Evolutionary conservation across 2,113 vertebrate genomes (phyloP).

Genomic region (Nothocercus julius): DNA sequence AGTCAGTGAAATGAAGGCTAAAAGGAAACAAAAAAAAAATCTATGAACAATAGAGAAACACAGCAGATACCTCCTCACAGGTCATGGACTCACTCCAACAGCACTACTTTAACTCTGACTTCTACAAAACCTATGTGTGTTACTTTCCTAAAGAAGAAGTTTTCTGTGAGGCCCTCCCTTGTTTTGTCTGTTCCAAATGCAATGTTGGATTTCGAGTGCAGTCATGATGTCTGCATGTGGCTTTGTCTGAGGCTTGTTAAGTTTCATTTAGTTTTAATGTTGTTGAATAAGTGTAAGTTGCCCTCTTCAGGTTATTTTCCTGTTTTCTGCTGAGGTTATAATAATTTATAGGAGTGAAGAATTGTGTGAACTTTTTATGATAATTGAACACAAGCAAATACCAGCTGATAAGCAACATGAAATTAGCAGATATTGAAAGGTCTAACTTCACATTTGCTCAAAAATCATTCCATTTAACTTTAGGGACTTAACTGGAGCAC

Average conservation of each 20-base stretch:
- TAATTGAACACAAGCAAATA: not conserved
- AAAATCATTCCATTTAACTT: not conserved
- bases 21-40: not conserved
- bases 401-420: not conserved
- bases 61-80: not conserved
- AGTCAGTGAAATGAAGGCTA: not conserved
- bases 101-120: not conserved
- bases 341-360: not conserved
- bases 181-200: not conserved
- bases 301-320: not conserved
- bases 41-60: not conserved
- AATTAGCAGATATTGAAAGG: not conserved
- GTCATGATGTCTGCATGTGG: not conserved
- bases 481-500: not conserved
- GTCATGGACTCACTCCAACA: not conserved
- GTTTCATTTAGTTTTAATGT: not conserved
- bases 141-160: not conserved
- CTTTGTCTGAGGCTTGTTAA: not conserved
- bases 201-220: not conserved
- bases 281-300: not conserved
- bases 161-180: not conserved
- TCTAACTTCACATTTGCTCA: not conserved
- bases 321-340: not conserved
- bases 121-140: not conserved
- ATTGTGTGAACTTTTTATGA: not conserved